Percentiles rank a stretch among this genome's conserved stretches.
Conservation (phyloP, 2,888 invertebrate genomes). For the Melinopterus prodromus region DNA sequence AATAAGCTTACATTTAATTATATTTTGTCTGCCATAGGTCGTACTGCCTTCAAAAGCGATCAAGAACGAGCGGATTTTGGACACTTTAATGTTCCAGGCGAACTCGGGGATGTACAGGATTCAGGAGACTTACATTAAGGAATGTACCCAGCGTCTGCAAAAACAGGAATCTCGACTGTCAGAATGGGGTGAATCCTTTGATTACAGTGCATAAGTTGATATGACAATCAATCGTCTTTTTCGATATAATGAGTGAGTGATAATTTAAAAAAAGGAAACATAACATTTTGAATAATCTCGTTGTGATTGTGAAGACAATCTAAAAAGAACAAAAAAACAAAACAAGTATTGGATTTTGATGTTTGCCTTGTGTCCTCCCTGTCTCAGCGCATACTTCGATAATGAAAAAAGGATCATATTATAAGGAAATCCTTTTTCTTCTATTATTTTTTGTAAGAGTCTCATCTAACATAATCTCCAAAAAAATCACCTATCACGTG, state of each 20-base stretch:
- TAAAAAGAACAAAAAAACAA: constrained; percentile 45
- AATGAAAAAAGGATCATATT: no score
- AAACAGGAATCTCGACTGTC: constrained; percentile 89
- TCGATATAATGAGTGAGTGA: constrained; percentile 20
- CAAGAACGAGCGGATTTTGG: constrained; percentile 89
- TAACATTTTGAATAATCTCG: constrained; percentile 8
- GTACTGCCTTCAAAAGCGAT: constrained; percentile 93
- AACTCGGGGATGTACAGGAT: constrained; percentile 93
- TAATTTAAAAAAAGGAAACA: background rate
- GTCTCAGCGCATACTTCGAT: no score
- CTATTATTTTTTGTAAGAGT: no score
- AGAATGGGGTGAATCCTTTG: constrained; percentile 79
- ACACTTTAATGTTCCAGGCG: constrained; percentile 92
- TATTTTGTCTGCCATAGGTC: constrained; percentile 62
- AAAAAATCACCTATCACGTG: constrained; percentile 16
- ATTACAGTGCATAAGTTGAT: constrained; percentile 63
- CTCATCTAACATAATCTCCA: background rate
- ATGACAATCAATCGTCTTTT: constrained; percentile 33
- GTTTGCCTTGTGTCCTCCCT: background rate
- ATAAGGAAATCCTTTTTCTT: no score
- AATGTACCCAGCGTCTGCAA: constrained; percentile 85
- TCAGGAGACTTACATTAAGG: constrained; percentile 87
- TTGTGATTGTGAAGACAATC: constrained; percentile 52
- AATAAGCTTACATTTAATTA: background rate
- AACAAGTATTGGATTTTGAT: background rate